Conservation (phyloP, 2,888 invertebrate species). For the Sclerodermus sp. region DNA sequence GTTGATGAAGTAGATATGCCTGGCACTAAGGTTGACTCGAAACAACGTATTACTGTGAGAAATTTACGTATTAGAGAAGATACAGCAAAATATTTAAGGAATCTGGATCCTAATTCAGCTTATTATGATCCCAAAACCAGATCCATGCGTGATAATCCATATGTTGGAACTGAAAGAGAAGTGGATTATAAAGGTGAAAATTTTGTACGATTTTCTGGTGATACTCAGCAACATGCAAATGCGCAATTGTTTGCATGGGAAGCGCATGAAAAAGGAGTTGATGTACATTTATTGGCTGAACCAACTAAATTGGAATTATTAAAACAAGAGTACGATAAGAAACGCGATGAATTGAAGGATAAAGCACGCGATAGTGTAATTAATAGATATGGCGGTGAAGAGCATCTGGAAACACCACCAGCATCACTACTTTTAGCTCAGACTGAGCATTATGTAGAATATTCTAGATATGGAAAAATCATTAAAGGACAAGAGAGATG, state of each 20-base stretch:
- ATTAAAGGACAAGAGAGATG: conserved; percentile 87
- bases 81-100: conserved; percentile 96
- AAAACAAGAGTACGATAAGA: conserved; percentile 85
- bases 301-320: conserved; percentile 95
- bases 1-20: conserved; percentile 97
- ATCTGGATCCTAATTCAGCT: conserved; percentile 95
- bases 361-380: conserved; percentile 82
- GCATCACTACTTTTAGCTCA: conserved; percentile 89
- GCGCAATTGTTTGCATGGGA: conserved; percentile 98
- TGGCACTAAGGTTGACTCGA: conserved; percentile 98
- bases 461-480: conserved; percentile 86
- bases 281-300: conserved; percentile 94
- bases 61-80: conserved; percentile 98
- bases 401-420: conserved; percentile 86
- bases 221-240: conserved; percentile 85
- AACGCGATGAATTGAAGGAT: conserved; percentile 87
- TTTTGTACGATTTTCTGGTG: conserved; percentile 91
- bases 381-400: conserved; percentile 93
- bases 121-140: conserved; percentile 99
- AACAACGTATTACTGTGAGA: conserved; percentile 97
- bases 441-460: conserved; percentile 94
- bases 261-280: conserved; percentile 88
- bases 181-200: conserved; percentile 93
- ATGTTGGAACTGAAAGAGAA: conserved; percentile 67
- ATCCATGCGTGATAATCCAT: conserved; percentile 97